A percentile compares a stretch with the other conserved stretches of the same genome.
These are phyloP conservation scores for Tortrix viridana DNA, from an alignment of 2,888 invertebrate species.

Conservation along the genomic window DNA sequence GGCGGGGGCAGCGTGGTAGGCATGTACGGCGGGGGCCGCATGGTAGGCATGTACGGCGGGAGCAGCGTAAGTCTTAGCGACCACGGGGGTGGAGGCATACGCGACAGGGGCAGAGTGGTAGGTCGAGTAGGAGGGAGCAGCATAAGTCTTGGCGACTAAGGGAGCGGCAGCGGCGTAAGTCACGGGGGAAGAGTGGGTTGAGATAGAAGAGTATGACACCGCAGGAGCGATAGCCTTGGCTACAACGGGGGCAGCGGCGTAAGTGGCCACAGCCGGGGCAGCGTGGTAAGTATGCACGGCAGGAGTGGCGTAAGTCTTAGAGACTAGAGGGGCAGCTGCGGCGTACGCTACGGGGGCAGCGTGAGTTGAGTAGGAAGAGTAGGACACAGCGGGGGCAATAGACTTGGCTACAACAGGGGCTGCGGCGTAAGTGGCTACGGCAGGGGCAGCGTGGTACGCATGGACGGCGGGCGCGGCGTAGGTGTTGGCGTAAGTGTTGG, in stretches of 20 bases:
- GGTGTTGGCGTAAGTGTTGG: slow-evolving; percentile 47
- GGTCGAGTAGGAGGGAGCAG: slow-evolving; percentile 47
- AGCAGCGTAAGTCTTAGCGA: slow-evolving; percentile 54
- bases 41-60: slow-evolving; percentile 60
- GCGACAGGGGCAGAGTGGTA: slow-evolving; percentile 49
- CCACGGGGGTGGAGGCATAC: slow-evolving; percentile 68
- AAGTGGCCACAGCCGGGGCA: slow-evolving; percentile 71
- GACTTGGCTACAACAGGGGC: slow-evolving; percentile 72
- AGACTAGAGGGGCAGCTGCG: slow-evolving; percentile 59
- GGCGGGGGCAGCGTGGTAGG: slow-evolving; percentile 59
- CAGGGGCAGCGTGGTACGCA: slow-evolving; percentile 48
- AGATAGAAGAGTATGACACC: slow-evolving; percentile 42
- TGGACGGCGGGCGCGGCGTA: slow-evolving; percentile 50
- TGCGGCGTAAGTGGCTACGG: slow-evolving; percentile 78
- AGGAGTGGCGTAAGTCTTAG: slow-evolving; percentile 54
- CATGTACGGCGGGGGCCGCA: slow-evolving; percentile 45
- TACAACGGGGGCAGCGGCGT: slow-evolving; percentile 78
- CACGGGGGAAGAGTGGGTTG: slow-evolving; percentile 38
- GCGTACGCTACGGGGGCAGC: slow-evolving; percentile 50
- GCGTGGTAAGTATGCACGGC: slow-evolving; percentile 43
- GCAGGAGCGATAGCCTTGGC: slow-evolving; percentile 51
- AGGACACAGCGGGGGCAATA: slow-evolving; percentile 49
- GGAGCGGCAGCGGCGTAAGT: slow-evolving; percentile 47
- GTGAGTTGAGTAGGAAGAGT: slow-evolving; percentile 41
- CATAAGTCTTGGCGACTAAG: slow-evolving; percentile 47